Evolutionary conservation across 2,113 vertebrate species (phyloP).

Genomic region (Tricholaema leucomelas): DNA sequence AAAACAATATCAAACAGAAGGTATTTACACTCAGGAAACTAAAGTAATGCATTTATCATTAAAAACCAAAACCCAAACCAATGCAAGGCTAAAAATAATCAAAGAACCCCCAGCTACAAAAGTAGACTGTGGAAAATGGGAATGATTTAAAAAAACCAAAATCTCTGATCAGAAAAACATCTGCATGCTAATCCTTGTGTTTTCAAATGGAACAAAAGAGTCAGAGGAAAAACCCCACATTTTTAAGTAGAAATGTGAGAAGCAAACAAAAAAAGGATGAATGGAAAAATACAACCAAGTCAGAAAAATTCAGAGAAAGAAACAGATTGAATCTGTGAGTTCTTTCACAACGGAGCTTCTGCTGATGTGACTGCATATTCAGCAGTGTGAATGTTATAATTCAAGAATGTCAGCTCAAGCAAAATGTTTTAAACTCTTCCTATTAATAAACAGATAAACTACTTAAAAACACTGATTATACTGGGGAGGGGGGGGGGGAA

Average conservation of each 20-base stretch:
- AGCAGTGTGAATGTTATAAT: constrained; percentile 64
- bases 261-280: constrained; percentile 35
- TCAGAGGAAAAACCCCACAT: constrained; percentile 15
- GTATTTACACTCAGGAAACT: constrained; percentile 39
- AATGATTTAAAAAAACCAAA: constrained; percentile 14
- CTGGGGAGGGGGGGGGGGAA: background rate
- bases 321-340: constrained; percentile 49
- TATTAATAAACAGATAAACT: constrained; percentile 60
- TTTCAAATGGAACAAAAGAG: constrained; percentile 64
- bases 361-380: constrained; percentile 50
- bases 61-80: background rate
- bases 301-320: constrained; percentile 57
- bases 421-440: constrained; percentile 63
- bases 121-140: constrained; percentile 40
- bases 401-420: constrained; percentile 51
- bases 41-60: constrained; percentile 6
- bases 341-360: constrained; percentile 45
- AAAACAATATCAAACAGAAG: constrained; percentile 20
- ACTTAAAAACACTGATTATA: constrained; percentile 61
- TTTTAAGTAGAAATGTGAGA: constrained; percentile 47
- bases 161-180: constrained; percentile 58
- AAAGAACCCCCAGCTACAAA: constrained; percentile 15
- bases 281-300: constrained; percentile 37
- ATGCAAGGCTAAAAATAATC: constrained; percentile 24
- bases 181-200: constrained; percentile 66